These are phyloP conservation scores for Camponotus vicinus DNA, from an alignment of 1,140 invertebrate genomes.

Conservation along the genomic window DNA sequence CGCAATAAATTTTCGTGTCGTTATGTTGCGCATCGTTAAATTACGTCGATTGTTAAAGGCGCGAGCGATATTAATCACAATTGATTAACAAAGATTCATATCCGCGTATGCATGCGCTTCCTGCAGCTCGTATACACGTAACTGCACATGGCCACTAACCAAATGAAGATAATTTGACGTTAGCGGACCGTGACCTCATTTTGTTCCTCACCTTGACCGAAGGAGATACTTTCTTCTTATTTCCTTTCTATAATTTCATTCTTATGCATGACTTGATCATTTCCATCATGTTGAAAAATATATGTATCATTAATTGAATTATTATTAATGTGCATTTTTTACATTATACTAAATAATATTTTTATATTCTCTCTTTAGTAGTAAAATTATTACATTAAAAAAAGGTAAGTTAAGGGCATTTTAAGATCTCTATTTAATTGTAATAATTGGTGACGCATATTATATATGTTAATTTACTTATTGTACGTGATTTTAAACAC, in stretches of 20 bases:
- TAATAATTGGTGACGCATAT: neutral
- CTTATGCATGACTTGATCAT: neutral
- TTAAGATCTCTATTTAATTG: neutral
- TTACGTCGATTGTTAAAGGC: neutral
- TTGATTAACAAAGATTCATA: constrained; percentile 58
- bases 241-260: constrained; percentile 4
- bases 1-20: neutral
- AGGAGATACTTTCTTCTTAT: constrained; percentile 54
- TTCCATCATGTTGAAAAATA: neutral
- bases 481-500: neutral
- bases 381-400: constrained; percentile 3
- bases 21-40: constrained; percentile 25
- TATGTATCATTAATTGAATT: neutral
- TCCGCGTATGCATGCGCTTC: constrained; percentile 38
- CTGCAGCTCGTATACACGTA: neutral
- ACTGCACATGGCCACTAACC: constrained; percentile 9
- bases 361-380: neutral
- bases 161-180: constrained; percentile 56
- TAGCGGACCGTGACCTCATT: constrained; percentile 73
- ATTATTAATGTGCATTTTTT: neutral
- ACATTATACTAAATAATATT: neutral
- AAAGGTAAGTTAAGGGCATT: neutral
- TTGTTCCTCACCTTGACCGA: constrained; percentile 66
- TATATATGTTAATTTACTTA: neutral
- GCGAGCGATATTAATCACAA: constrained; percentile 43